A percentile compares a stretch with the other conserved stretches of the same genome.
phyloP scores from a whole-genome alignment of 2,888 invertebrate genomes.

The Thelaira solivaga region DNA sequence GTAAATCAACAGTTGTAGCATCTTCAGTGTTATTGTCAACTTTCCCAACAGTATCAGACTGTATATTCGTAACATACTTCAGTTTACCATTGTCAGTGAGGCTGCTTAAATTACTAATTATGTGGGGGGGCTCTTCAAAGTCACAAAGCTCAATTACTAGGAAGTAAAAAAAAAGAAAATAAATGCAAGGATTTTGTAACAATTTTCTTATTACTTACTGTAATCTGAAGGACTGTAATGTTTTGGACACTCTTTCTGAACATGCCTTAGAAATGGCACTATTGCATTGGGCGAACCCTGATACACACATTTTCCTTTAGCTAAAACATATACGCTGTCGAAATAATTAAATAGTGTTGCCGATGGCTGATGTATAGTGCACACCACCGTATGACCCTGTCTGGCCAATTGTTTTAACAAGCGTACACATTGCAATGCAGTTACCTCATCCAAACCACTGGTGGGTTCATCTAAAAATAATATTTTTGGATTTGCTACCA shows the following conservation, averaged over 20 bases:
- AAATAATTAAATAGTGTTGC: conserved; percentile 82
- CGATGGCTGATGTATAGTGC: conserved; percentile 85
- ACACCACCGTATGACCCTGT: conserved; percentile 83
- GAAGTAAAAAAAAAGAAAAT: neutral
- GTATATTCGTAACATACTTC: conserved; percentile 65
- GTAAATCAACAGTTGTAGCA: neutral
- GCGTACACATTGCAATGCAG: conserved; percentile 81
- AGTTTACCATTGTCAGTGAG: conserved; percentile 81
- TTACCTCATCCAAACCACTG: conserved; percentile 83
- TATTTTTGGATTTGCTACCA: conserved; percentile 90
- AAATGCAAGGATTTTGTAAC: too few relatives aligned
- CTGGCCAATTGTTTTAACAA: conserved; percentile 80
- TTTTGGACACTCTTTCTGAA: conserved; percentile 80
- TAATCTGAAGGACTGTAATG: conserved; percentile 85
- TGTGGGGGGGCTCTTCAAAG: conserved; percentile 79
- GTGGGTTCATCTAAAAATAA: conserved; percentile 92
- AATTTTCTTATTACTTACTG: too few relatives aligned
- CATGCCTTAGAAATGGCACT: conserved; percentile 80
- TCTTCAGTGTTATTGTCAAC: too few relatives aligned
- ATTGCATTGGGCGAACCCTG: conserved; percentile 82
- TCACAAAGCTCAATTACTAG: conserved; percentile 81
- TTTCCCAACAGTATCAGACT: neutral
- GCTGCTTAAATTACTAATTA: conserved; percentile 78
- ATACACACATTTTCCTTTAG: conserved; percentile 82
- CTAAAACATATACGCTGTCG: conserved; percentile 82